phyloP scores from a whole-genome alignment of 35 echinoderm and acorn worm species.

The Stichopus chloronotus region DNA sequence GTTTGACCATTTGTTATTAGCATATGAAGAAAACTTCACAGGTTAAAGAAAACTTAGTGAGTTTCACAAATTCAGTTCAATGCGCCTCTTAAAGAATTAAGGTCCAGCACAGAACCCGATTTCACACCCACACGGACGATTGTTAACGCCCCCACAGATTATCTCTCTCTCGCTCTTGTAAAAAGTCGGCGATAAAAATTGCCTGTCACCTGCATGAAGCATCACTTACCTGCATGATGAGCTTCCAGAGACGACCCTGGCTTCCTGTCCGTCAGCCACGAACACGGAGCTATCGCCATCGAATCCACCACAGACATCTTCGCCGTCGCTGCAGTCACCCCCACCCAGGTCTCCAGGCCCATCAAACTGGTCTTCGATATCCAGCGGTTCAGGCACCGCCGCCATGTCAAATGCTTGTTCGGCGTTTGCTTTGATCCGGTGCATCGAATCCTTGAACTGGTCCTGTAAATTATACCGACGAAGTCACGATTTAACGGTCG shows the following conservation, averaged over 20 bases:
- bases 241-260: constrained; percentile 60
- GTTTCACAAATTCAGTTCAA: too few relatives aligned
- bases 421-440: constrained; percentile 50
- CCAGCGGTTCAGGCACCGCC: constrained; percentile 90
- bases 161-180: too few relatives aligned
- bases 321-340: constrained; percentile 67
- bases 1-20: too few relatives aligned
- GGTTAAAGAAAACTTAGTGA: too few relatives aligned
- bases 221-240: constrained; percentile 63
- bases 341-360: constrained; percentile 57
- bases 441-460: constrained; percentile 52
- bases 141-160: too few relatives aligned
- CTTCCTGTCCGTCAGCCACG: constrained; percentile 71
- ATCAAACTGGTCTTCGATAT: constrained; percentile 35
- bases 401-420: constrained; percentile 93
- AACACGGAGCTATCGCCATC: constrained; percentile 73
- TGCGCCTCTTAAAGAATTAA: too few relatives aligned
- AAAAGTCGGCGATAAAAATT: too few relatives aligned
- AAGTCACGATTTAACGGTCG: background rate
- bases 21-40: too few relatives aligned
- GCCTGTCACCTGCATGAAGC: background rate
- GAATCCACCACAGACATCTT: constrained; percentile 44
- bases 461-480: constrained; percentile 52
- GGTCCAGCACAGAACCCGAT: too few relatives aligned
- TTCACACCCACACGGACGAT: too few relatives aligned